Conservation (phyloP, 1,140 invertebrate genomes). For the Cardiocondyla obscurior region DNA sequence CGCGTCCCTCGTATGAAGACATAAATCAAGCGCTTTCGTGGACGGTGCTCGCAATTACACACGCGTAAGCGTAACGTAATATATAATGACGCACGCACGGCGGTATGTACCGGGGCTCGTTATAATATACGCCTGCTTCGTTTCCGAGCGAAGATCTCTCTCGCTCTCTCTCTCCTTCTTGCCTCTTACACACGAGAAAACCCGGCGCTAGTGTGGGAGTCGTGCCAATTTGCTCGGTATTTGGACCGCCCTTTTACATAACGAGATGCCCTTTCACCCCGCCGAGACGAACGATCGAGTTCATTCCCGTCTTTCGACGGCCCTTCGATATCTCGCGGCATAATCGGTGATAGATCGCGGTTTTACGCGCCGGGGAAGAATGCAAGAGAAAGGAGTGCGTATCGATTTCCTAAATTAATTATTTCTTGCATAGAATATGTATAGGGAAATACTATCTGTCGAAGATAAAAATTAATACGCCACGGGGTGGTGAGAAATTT, state of each 20-base stretch:
- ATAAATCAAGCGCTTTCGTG: slow-evolving; percentile 82
- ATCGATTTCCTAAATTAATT: neutral
- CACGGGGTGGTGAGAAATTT: too few relatives aligned
- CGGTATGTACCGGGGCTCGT: slow-evolving; percentile 73
- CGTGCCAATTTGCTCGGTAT: slow-evolving; percentile 81
- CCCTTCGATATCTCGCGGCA: slow-evolving; percentile 39
- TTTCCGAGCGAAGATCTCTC: slow-evolving; percentile 56
- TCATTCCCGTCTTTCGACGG: slow-evolving; percentile 29
- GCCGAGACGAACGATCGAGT: slow-evolving; percentile 57
- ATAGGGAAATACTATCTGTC: neutral
- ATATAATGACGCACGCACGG: slow-evolving; percentile 75
- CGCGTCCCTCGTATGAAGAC: slow-evolving; percentile 79
- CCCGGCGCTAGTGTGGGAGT: slow-evolving; percentile 77
- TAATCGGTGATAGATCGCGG: slow-evolving; percentile 22
- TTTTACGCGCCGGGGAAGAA: slow-evolving; percentile 8
- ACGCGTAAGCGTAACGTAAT: slow-evolving; percentile 79
- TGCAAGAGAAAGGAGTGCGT: neutral
- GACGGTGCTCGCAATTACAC: slow-evolving; percentile 82
- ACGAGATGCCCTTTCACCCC: slow-evolving; percentile 71
- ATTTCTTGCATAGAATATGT: neutral
- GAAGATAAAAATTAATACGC: neutral
- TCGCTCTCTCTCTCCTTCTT: neutral
- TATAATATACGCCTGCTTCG: slow-evolving; percentile 74
- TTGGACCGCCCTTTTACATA: slow-evolving; percentile 75
- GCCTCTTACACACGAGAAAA: slow-evolving; percentile 58